Conservation (phyloP, 2,888 invertebrate genomes). For the Zootermopsis nevadensis region DNA sequence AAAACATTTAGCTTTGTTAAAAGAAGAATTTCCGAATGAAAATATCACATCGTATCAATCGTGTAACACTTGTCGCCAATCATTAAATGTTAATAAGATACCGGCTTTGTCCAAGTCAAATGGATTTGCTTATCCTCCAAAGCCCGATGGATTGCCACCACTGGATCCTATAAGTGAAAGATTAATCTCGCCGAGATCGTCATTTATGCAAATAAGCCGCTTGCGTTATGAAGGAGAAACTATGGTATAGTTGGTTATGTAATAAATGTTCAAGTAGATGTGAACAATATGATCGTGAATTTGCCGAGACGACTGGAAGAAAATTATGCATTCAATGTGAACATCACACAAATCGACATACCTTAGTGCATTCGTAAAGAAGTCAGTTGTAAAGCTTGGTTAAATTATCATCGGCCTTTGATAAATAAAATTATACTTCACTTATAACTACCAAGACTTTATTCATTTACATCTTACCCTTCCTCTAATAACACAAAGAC, state of each 20-base stretch:
- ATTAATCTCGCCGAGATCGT: slow-evolving; percentile 59
- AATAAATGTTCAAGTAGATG: slow-evolving; percentile 60
- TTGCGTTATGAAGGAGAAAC: slow-evolving; percentile 58
- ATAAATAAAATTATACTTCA: too few species aligned
- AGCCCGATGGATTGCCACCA: slow-evolving; percentile 56
- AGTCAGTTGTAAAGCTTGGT: slow-evolving; percentile 52
- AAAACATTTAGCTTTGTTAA: too few species aligned
- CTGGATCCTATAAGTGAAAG: slow-evolving; percentile 59
- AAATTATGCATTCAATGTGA: slow-evolving; percentile 59
- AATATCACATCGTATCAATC: too few species aligned
- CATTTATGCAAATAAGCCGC: slow-evolving; percentile 60
- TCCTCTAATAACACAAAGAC: too few species aligned
- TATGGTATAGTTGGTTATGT: slow-evolving; percentile 60
- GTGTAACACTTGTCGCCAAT: too few species aligned
- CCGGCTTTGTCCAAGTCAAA: too few species aligned
- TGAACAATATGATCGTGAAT: slow-evolving; percentile 58
- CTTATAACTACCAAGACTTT: too few species aligned
- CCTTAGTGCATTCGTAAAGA: slow-evolving; percentile 56
- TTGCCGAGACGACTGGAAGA: slow-evolving; percentile 59
- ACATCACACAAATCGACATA: slow-evolving; percentile 59
- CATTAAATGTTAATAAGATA: too few species aligned
- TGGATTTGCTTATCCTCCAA: slow-evolving; percentile 59
- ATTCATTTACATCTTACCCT: too few species aligned
- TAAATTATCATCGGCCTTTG: too few species aligned
- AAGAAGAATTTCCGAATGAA: too few species aligned